phyloP scores from a whole-genome alignment of 2,888 invertebrate species.

The Prenolepis imparis region DNA sequence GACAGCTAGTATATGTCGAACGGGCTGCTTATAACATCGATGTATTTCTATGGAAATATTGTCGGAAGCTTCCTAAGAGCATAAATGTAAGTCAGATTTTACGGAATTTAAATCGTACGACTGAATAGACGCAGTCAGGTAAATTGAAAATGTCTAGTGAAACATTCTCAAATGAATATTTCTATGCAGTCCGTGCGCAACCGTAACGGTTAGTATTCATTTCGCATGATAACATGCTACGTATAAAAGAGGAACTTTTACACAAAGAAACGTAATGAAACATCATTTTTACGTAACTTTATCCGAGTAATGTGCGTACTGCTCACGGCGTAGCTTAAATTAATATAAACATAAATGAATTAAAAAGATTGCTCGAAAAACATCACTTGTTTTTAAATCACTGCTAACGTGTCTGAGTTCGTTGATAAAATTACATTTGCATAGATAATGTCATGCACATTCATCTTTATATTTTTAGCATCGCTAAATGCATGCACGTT shows the following conservation, averaged over 20 bases:
- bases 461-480: background rate
- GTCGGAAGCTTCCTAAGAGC: constrained; percentile 17
- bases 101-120: constrained; percentile 37
- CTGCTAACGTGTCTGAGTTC: background rate
- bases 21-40: constrained; percentile 7
- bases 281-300: constrained; percentile 31
- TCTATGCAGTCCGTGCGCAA: constrained; percentile 36
- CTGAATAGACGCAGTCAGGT: constrained; percentile 46
- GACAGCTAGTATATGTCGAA: constrained; percentile 11
- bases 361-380: constrained; percentile 44
- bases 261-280: constrained; percentile 18
- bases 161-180: constrained; percentile 51
- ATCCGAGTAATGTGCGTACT: background rate
- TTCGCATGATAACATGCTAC: constrained; percentile 30
- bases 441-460: background rate
- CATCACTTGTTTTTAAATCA: constrained; percentile 8
- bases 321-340: constrained; percentile 17
- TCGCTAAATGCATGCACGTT: background rate
- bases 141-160: constrained; percentile 54
- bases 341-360: constrained; percentile 19
- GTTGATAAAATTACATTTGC: constrained; percentile 34
- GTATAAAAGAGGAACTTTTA: constrained; percentile 17
- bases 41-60: constrained; percentile 17
- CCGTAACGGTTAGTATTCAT: constrained; percentile 49
- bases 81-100: constrained; percentile 52